phyloP scores from a whole-genome alignment of 2,113 vertebrate genomes.

The Sakesphorus luctuosus region DNA sequence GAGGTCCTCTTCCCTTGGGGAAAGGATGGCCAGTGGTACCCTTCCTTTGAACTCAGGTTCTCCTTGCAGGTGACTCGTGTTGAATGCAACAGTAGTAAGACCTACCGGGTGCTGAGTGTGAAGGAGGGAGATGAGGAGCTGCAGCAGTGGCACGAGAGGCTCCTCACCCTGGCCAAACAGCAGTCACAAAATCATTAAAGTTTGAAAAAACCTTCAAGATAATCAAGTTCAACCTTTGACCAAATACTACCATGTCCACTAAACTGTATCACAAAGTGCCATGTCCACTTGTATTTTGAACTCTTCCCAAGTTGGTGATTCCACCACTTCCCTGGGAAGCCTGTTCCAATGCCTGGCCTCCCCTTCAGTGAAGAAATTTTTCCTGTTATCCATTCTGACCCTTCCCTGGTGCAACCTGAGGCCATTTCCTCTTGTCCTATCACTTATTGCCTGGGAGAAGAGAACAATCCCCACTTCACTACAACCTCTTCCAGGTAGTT shows the following conservation, averaged over 20 bases:
- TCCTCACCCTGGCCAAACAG: slow-evolving; percentile 6
- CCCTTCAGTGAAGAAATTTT: neutral
- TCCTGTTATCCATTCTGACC: neutral
- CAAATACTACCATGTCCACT: neutral
- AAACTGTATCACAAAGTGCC: neutral
- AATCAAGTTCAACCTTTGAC: neutral
- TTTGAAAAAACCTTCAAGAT: neutral
- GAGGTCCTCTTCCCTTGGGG: neutral
- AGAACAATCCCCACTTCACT: neutral
- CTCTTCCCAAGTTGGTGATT: neutral
- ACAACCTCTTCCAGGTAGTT: neutral
- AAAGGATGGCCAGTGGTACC: neutral
- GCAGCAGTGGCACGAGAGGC: slow-evolving; percentile 63
- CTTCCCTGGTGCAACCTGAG: neutral
- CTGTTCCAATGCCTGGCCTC: neutral
- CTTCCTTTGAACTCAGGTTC: neutral
- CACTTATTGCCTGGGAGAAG: neutral
- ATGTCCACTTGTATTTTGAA: neutral
- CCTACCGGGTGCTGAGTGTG: slow-evolving; percentile 19
- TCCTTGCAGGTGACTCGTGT: slow-evolving; percentile 56
- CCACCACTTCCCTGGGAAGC: neutral
- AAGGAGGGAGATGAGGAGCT: slow-evolving; percentile 61
- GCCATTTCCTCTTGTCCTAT: neutral
- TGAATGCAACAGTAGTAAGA: slow-evolving; percentile 20
- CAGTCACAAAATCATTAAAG: neutral